These are phyloP conservation scores for Drosophila formosana DNA, from an alignment of 2,888 invertebrate species.

Conservation along the genomic window DNA sequence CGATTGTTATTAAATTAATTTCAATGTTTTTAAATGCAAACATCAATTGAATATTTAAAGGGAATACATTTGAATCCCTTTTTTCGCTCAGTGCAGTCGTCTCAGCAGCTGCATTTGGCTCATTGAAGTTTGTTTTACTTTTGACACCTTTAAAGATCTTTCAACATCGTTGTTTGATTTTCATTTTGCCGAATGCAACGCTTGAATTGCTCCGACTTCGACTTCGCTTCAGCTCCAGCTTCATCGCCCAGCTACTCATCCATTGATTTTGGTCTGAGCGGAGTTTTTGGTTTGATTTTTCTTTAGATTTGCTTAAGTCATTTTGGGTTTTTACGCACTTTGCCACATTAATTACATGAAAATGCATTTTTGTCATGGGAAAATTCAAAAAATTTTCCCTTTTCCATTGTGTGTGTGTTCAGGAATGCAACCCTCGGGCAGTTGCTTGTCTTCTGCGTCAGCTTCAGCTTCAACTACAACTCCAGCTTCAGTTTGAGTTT, in stretches of 20 bases:
- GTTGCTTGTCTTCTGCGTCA: slow-evolving; percentile 13
- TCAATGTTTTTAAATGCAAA: neutral
- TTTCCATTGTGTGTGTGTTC: slow-evolving; percentile 43
- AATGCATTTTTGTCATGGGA: slow-evolving; percentile 77
- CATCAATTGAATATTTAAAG: neutral
- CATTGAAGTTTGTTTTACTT: slow-evolving; percentile 72
- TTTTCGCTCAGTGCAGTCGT: slow-evolving; percentile 12
- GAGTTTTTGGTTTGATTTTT: slow-evolving; percentile 18
- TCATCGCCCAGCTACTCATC: slow-evolving; percentile 17
- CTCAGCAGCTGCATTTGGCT: slow-evolving; percentile 9
- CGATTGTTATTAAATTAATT: too few relatives aligned
- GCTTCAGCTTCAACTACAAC: neutral
- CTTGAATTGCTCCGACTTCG: slow-evolving; percentile 40
- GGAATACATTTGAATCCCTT: neutral
- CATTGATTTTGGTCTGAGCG: slow-evolving; percentile 2
- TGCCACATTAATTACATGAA: slow-evolving; percentile 70
- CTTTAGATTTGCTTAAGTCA: slow-evolving; percentile 67
- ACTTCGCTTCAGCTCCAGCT: slow-evolving; percentile 5
- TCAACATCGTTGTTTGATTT: slow-evolving; percentile 56
- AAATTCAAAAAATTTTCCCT: slow-evolving; percentile 31
- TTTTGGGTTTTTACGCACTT: slow-evolving; percentile 60
- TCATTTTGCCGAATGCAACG: slow-evolving; percentile 49
- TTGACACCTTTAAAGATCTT: slow-evolving; percentile 76
- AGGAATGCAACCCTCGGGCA: slow-evolving; percentile 60
- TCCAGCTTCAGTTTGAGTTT: slow-evolving; percentile 33